phyloP scores from a whole-genome alignment of 64 coral and sea anemone species.

The Montipora foliosa region DNA sequence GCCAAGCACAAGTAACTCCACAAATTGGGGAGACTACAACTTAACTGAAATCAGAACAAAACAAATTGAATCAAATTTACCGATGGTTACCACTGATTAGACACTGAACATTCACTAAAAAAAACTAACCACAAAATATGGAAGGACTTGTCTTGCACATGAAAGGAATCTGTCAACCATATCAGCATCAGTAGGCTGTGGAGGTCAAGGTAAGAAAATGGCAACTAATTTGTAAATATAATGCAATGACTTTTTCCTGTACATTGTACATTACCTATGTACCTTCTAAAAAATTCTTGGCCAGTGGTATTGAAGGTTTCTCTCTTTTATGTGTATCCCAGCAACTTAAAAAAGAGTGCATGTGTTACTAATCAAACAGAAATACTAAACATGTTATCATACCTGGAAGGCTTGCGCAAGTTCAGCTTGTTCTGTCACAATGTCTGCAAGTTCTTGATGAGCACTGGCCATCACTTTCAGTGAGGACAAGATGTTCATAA shows the following conservation, averaged over 20 bases:
- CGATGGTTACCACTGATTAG: no score
- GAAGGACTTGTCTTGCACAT: constrained; percentile 91
- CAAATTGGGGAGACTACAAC: no score
- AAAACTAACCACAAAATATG: constrained; percentile 86
- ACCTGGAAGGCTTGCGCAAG: constrained; percentile 92
- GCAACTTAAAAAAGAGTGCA: background rate
- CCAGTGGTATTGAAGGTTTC: no score
- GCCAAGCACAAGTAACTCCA: no score
- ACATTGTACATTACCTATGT: no score
- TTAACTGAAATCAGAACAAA: no score
- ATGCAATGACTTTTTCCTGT: no score
- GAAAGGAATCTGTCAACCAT: constrained; percentile 82
- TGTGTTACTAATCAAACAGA: background rate
- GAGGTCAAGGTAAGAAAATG: background rate
- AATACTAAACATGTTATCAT: background rate
- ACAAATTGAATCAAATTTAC: no score
- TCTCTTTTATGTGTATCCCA: background rate
- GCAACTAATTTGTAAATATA: background rate
- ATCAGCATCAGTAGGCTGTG: constrained; percentile 82
- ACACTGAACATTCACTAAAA: background rate
- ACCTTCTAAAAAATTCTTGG: no score
- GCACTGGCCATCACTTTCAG: constrained; percentile 79
- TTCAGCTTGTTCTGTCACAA: constrained; percentile 95
- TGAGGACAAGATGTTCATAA: constrained; percentile 86
- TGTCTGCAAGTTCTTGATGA: constrained; percentile 88